phyloP scores from a whole-genome alignment of 2,888 invertebrate species.

The Lasioglossum oenotherae region DNA sequence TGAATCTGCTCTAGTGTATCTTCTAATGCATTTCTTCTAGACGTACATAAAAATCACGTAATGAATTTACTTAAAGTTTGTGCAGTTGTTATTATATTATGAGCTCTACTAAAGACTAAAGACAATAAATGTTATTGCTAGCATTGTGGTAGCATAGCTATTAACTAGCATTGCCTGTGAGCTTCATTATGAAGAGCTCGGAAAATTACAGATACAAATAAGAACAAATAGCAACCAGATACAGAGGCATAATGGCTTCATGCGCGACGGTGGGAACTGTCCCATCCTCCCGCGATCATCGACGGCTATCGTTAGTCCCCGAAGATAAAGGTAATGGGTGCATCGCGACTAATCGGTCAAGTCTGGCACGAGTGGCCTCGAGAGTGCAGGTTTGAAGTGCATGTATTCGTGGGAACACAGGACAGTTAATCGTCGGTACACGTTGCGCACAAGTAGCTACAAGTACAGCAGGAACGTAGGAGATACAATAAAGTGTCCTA shows the following conservation, averaged over 20 bases:
- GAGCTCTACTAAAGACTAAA: too few species aligned
- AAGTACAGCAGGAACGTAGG: constrained; percentile 32
- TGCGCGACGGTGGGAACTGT: not conserved
- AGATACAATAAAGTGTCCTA: constrained; percentile 36
- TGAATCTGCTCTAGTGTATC: too few species aligned
- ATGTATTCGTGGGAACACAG: constrained; percentile 45
- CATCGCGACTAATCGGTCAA: constrained; percentile 42
- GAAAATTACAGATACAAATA: not conserved
- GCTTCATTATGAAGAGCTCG: too few species aligned
- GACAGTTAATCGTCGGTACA: constrained; percentile 49
- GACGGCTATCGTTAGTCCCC: not conserved
- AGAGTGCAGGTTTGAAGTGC: constrained; percentile 41
- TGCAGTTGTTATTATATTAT: too few species aligned
- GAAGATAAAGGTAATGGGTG: constrained; percentile 20
- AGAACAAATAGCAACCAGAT: not conserved
- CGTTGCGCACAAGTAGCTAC: constrained; percentile 41
- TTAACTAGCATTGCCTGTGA: too few species aligned
- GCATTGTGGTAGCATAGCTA: too few species aligned
- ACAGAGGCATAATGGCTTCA: not conserved
- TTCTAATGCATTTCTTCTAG: too few species aligned
- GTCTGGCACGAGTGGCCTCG: constrained; percentile 49
- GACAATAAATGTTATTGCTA: too few species aligned
- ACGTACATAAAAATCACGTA: too few species aligned
- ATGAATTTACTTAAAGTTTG: too few species aligned
- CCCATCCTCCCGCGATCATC: not conserved